Evolutionary conservation across 1,140 invertebrate genomes (phyloP).

Genomic region (Leucophenga varia): DNA sequence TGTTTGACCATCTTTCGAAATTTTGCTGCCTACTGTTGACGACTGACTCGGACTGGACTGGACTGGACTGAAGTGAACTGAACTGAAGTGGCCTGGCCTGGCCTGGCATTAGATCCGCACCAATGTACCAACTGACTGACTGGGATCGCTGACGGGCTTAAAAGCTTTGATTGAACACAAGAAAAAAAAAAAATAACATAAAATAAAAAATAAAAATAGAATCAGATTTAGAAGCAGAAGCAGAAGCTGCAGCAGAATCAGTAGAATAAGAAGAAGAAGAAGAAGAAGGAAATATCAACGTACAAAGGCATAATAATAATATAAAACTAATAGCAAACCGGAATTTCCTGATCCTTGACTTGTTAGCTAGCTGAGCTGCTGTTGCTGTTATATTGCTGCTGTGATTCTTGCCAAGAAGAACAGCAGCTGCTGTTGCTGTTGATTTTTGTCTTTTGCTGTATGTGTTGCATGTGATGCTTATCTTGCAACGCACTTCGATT

Average conservation of each 20-base stretch:
- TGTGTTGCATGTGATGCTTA: no score
- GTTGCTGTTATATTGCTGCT: conserved; percentile 32
- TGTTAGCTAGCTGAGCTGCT: conserved; percentile 21
- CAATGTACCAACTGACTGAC: conserved; percentile 21
- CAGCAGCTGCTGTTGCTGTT: conserved; percentile 1
- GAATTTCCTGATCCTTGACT: conserved; percentile 45
- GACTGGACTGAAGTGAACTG: conserved; percentile 7
- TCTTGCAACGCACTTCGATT: no score
- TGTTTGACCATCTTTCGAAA: no score
- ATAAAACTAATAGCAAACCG: conserved; percentile 51
- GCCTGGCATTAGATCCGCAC: conserved; percentile 34
- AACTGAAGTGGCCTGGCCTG: neutral
- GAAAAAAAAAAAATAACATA: conserved; percentile 4
- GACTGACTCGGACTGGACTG: conserved; percentile 6
- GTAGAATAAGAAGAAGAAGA: conserved; percentile 4
- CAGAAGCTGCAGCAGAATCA: neutral
- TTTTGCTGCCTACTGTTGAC: no score
- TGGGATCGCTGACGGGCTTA: no score
- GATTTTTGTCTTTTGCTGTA: conserved; percentile 22
- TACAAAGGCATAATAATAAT: conserved; percentile 37
- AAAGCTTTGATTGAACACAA: conserved; percentile 31
- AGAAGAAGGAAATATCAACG: conserved; percentile 12
- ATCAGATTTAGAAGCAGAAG: conserved; percentile 1
- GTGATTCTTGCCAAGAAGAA: conserved; percentile 15
- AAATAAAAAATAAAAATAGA: conserved; percentile 13